Conservation (phyloP, 1,140 invertebrate species). For the Diprion similis region DNA sequence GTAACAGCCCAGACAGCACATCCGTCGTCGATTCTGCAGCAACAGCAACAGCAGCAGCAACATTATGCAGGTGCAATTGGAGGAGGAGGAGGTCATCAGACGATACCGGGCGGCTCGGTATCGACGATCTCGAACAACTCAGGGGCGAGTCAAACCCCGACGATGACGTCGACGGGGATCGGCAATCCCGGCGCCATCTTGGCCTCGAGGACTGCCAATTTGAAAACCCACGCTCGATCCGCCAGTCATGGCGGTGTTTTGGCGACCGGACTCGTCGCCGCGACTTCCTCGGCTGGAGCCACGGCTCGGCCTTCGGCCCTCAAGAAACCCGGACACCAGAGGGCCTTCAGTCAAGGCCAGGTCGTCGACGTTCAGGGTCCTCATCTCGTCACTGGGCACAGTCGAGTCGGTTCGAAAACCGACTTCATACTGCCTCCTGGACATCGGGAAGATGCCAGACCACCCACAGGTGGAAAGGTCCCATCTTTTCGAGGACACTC, state of each 20-base stretch:
- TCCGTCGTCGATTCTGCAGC: background rate
- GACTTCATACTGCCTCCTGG: slow-evolving; percentile 86
- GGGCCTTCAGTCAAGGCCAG: slow-evolving; percentile 86
- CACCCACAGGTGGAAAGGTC: slow-evolving; percentile 54
- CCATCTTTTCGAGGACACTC: slow-evolving; percentile 63
- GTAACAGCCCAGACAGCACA: too few species aligned
- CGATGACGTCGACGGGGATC: slow-evolving; percentile 35
- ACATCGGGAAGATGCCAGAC: slow-evolving; percentile 67
- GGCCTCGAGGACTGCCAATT: slow-evolving; percentile 24
- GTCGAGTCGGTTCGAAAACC: slow-evolving; percentile 81
- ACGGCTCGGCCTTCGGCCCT: slow-evolving; percentile 68
- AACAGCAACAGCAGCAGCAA: slow-evolving; percentile 13
- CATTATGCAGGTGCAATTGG: slow-evolving; percentile 10
- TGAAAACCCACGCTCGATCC: slow-evolving; percentile 74
- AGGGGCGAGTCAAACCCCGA: slow-evolving; percentile 23
- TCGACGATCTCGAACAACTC: slow-evolving; percentile 23
- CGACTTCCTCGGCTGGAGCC: slow-evolving; percentile 48
- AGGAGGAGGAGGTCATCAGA: background rate
- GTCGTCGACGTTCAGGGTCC: slow-evolving; percentile 69
- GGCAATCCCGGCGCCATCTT: slow-evolving; percentile 4
- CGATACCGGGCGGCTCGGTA: slow-evolving; percentile 5
- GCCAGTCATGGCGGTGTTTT: slow-evolving; percentile 79
- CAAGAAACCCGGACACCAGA: slow-evolving; percentile 79
- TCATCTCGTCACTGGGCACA: slow-evolving; percentile 68
- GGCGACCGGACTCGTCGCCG: slow-evolving; percentile 48